Evolutionary conservation across 1,140 invertebrate genomes (phyloP).

Genomic region (Stegodyphus mimosarum): DNA sequence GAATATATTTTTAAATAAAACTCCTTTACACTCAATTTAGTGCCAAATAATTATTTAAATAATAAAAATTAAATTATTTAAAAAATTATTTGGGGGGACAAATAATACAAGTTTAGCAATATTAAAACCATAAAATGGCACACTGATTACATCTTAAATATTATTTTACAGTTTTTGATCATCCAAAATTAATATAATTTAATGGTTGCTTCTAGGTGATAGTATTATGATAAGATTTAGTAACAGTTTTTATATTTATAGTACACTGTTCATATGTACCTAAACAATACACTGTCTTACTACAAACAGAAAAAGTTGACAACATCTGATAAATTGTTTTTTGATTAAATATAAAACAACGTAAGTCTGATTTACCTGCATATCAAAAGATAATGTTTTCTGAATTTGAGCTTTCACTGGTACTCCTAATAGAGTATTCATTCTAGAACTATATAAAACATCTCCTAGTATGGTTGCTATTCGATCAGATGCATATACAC

Average conservation of each 20-base stretch:
- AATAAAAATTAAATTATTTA: no score
- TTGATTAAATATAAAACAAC: not conserved
- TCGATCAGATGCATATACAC: constrained; percentile 28
- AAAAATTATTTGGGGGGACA: no score
- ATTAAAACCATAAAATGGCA: no score
- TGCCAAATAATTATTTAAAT: no score
- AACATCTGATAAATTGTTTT: not conserved
- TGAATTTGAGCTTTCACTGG: constrained; percentile 25
- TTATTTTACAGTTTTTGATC: no score
- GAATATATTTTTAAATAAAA: no score
- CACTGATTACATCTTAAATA: no score
- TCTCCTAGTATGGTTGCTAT: constrained; percentile 32
- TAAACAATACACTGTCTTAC: not conserved
- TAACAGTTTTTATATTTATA: not conserved
- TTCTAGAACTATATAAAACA: constrained; percentile 26
- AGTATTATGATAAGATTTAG: not conserved
- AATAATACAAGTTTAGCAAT: no score
- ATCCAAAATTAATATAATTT: no score
- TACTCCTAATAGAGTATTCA: constrained; percentile 29
- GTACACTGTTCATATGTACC: not conserved
- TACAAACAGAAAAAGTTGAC: not conserved
- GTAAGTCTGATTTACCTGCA: constrained; percentile 6
- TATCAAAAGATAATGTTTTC: constrained; percentile 4
- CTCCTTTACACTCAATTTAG: no score
- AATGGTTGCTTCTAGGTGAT: not conserved